Conservation (phyloP, 64 coral and sea anemone species). For the Hydrozoanthus tunicans region DNA sequence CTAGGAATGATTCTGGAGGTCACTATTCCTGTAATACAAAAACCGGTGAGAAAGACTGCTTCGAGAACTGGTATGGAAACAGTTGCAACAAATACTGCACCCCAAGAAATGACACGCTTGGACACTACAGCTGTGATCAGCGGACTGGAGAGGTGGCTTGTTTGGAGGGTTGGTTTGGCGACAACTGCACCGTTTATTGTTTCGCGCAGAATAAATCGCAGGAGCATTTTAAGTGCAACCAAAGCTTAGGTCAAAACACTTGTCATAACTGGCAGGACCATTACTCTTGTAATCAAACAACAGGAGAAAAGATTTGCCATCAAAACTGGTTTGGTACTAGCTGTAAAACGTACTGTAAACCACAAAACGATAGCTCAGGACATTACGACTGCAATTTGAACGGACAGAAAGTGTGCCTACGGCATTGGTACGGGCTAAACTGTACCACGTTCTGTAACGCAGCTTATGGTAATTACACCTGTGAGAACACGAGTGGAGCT, state of each 20-base stretch:
- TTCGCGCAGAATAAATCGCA: neutral
- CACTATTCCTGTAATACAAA: constrained; percentile 1
- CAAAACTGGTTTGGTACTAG: constrained; percentile 57
- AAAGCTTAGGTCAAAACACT: neutral
- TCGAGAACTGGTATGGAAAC: constrained; percentile 14
- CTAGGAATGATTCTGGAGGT: constrained; percentile 5
- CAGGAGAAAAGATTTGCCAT: constrained; percentile 62
- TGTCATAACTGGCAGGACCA: neutral
- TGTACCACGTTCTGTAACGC: constrained; percentile 63
- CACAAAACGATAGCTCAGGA: constrained; percentile 33
- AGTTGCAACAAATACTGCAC: neutral
- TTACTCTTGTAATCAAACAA: constrained; percentile 15
- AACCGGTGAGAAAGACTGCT: neutral
- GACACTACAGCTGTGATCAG: constrained; percentile 57
- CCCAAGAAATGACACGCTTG: constrained; percentile 25
- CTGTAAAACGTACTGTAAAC: constrained; percentile 62
- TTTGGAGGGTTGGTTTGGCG: constrained; percentile 1
- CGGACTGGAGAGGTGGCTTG: neutral
- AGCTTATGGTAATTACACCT: constrained; percentile 44
- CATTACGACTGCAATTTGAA: constrained; percentile 20
- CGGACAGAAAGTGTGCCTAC: constrained; percentile 58
- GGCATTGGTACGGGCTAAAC: constrained; percentile 57
- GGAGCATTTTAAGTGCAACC: constrained; percentile 18
- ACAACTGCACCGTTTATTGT: constrained; percentile 17
- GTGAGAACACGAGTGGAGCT: constrained; percentile 16